Evolutionary conservation across 2,797 vertebrate species (phyloP), one percentile per base, ranked within the genome.

Genomic region (Chelon labrosus): DNA sequence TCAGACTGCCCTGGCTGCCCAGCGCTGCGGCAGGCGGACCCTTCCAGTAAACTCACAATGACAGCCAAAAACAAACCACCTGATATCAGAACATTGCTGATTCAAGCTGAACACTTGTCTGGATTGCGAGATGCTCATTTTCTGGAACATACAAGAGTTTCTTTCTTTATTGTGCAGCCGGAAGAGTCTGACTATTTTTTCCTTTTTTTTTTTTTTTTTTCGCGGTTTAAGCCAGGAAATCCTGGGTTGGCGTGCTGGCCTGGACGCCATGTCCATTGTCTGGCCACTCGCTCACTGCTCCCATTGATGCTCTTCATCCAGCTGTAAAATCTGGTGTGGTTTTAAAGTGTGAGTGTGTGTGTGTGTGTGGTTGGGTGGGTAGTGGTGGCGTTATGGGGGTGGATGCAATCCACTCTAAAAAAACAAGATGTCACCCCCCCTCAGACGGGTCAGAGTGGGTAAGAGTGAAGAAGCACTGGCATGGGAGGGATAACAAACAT

Each of bases 241-340:
- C 94, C 92, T 68, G 81, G 73, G 84, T 82, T 93, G 91, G 90
- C 79, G 63, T 89, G 87, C 83, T 49, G 80, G 85, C 84, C 82
- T 87, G 86, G 85, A 80, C 71, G 85, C 66, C 52, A 20, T 70
- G 72, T 83, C 90, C 73, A 88, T 92, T 93, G 93, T 93, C 89
- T 87, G 82, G 69, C 77, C 65, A 53, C 66, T 73, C 76, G 78
- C 82, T 93, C 91, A 91, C 80, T 92, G 89, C 82, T 72, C 78
- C 90, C 82, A 94, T 94, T 95, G 90, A 94, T 85, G 84, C 84
- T 91, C 89, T 94, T 92, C 93, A 93, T 85, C 93, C 93, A 93
- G 91, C 93, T 94, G 94, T 93, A 92, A 93, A 94, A 95, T 94
- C 75, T 88, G 86, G 84, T 89, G 77, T 79, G 77, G 54, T 80